Percentiles rank a stretch among this genome's conserved stretches.
phyloP scores from a whole-genome alignment of 2,797 vertebrate genomes.

The Enteromius mattozi region DNA sequence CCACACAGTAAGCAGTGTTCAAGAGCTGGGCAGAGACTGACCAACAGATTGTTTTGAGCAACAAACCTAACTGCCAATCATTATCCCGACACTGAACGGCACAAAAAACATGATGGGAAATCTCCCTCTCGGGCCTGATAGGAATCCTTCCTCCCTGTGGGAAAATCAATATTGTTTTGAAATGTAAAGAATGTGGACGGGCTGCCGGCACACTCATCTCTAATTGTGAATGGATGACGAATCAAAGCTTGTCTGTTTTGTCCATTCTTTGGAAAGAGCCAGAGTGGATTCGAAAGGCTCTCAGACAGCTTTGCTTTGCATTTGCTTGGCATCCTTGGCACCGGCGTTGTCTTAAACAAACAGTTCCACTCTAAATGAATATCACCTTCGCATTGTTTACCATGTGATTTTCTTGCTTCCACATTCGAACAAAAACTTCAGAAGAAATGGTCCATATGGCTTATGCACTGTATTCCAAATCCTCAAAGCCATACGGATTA shows the following conservation, averaged over 20 bases:
- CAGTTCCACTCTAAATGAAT: neutral
- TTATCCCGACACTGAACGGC: slow-evolving; percentile 4
- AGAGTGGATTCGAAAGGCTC: neutral
- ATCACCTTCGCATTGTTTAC: neutral
- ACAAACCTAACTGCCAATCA: slow-evolving; percentile 24
- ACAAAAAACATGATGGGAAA: slow-evolving; percentile 25
- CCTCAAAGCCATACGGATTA: neutral
- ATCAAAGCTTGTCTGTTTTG: slow-evolving; percentile 27
- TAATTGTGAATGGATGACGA: slow-evolving; percentile 31
- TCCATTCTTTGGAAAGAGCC: slow-evolving; percentile 1
- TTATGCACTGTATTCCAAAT: neutral
- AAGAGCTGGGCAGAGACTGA: slow-evolving; percentile 40
- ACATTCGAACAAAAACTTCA: neutral
- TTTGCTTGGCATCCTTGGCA: neutral
- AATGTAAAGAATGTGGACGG: slow-evolving; percentile 39
- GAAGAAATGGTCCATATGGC: neutral
- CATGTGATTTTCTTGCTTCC: neutral
- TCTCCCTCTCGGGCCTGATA: neutral
- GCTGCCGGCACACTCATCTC: slow-evolving; percentile 17
- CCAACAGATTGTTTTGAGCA: slow-evolving; percentile 19
- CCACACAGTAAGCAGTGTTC: slow-evolving; percentile 30
- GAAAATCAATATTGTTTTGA: slow-evolving; percentile 39
- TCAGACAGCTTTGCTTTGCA: neutral
- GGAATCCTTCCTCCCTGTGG: slow-evolving; percentile 30
- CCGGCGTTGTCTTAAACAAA: neutral